Conservation (phyloP, 2,113 vertebrate genomes). For the Syrrhaptes paradoxus region DNA sequence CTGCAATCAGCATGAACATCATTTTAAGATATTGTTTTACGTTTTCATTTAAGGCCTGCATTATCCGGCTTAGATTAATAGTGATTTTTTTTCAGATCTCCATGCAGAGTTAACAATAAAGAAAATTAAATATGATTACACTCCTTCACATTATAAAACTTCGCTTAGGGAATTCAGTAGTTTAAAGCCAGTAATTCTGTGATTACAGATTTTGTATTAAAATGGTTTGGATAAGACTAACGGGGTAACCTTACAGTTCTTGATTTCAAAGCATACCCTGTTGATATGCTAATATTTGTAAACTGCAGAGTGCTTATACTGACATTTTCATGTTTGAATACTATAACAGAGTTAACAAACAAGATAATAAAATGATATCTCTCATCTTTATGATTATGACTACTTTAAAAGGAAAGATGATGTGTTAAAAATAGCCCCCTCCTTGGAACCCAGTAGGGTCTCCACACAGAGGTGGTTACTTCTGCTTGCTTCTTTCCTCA, state of each 20-base stretch:
- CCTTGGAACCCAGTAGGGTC: neutral
- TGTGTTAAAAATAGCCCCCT: neutral
- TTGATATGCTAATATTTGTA: slow-evolving; percentile 42
- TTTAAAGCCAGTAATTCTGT: slow-evolving; percentile 49
- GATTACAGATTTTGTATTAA: slow-evolving; percentile 49
- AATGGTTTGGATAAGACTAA: slow-evolving; percentile 44
- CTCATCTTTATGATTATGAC: neutral
- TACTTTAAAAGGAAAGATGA: neutral
- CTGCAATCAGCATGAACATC: neutral
- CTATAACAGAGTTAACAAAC: neutral
- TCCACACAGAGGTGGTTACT: neutral
- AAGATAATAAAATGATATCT: neutral
- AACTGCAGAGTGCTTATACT: slow-evolving; percentile 14
- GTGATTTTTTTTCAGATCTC: neutral
- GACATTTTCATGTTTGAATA: slow-evolving; percentile 16
- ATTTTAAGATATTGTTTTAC: slow-evolving; percentile 24
- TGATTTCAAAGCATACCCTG: slow-evolving; percentile 2
- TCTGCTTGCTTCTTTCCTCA: neutral
- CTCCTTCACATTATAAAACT: slow-evolving; percentile 20
- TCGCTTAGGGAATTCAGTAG: slow-evolving; percentile 18
- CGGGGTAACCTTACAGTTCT: slow-evolving; percentile 30
- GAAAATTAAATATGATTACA: slow-evolving; percentile 17
- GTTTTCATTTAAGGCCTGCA: slow-evolving; percentile 1
- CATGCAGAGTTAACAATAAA: neutral
- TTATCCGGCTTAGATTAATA: slow-evolving; percentile 16